These are phyloP conservation scores for Fistularia tabacaria DNA, from an alignment of 2,797 vertebrate species.

Conservation along the genomic window DNA sequence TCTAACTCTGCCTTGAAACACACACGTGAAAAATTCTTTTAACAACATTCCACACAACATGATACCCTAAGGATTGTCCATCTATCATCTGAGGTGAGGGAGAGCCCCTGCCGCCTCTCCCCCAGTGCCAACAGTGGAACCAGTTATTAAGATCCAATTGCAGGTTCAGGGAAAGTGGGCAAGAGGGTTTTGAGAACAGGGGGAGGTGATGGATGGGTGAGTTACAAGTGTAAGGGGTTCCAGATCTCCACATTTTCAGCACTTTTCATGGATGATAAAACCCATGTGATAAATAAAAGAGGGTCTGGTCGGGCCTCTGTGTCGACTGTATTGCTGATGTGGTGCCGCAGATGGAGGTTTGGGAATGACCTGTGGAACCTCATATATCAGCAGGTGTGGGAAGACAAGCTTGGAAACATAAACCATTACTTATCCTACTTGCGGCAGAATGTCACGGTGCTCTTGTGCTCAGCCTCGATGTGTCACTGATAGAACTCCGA, in stretches of 20 bases:
- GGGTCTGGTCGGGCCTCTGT: conserved; percentile 17
- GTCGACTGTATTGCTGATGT: conserved; percentile 63
- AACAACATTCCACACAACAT: no score
- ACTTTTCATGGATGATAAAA: conserved; percentile 70
- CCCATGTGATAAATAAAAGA: conserved; percentile 61
- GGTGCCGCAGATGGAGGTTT: conserved; percentile 33
- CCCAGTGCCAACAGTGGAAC: no score
- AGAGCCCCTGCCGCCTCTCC: no score
- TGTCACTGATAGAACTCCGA: conserved; percentile 10
- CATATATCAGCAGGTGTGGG: conserved; percentile 53
- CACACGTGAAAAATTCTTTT: no score
- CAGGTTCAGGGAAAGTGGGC: conserved; percentile 7
- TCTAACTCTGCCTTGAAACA: no score
- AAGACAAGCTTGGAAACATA: conserved; percentile 33
- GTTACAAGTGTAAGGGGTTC: conserved; percentile 15
- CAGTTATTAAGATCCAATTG: no score
- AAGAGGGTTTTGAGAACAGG: conserved; percentile 26
- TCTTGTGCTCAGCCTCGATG: conserved; percentile 9
- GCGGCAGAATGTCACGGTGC: conserved; percentile 30
- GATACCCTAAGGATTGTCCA: no score
- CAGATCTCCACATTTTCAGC: conserved; percentile 59
- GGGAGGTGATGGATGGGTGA: conserved; percentile 56
- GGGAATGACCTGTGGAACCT: conserved; percentile 48
- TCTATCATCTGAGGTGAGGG: no score
- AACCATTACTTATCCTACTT: conserved; percentile 50